A percentile compares a stretch with the other conserved stretches of the same genome.
Evolutionary conservation across 2,888 invertebrate species (phyloP).

Genomic region (Salticus scenicus): DNA sequence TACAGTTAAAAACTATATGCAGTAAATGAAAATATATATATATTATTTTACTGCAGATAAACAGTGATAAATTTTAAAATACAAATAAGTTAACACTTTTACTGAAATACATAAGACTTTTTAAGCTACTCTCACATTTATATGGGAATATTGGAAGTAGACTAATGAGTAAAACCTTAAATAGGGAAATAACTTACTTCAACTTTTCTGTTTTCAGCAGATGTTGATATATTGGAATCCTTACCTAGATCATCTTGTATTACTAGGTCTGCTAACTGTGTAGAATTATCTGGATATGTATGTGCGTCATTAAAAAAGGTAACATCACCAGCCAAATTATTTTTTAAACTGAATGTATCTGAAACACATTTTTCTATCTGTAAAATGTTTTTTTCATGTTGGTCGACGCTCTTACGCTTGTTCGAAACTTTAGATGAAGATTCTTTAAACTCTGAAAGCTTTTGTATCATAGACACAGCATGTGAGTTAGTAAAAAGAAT

Average conservation of each 20-base stretch:
- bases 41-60: no score
- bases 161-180: constrained; percentile 30
- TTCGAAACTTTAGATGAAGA: constrained; percentile 49
- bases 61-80: no score
- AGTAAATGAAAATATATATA: no score
- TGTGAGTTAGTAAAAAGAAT: constrained; percentile 55
- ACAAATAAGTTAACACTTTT: no score
- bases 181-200: constrained; percentile 63
- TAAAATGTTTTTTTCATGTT: constrained; percentile 41
- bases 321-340: constrained; percentile 22
- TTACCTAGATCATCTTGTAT: constrained; percentile 64
- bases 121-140: no score
- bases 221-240: constrained; percentile 39
- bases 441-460: constrained; percentile 49
- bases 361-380: constrained; percentile 33
- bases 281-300: constrained; percentile 25
- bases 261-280: constrained; percentile 28
- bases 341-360: constrained; percentile 25
- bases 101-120: no score
- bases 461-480: constrained; percentile 52
- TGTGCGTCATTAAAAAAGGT: constrained; percentile 34
- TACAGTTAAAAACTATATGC: no score
- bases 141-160: no score
- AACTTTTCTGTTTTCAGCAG: constrained; percentile 47
- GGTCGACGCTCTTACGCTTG: constrained; percentile 41